Percentiles rank a stretch among this genome's conserved stretches.
Conservation (phyloP, 2,113 vertebrate species). For the Etia nguti region DNA sequence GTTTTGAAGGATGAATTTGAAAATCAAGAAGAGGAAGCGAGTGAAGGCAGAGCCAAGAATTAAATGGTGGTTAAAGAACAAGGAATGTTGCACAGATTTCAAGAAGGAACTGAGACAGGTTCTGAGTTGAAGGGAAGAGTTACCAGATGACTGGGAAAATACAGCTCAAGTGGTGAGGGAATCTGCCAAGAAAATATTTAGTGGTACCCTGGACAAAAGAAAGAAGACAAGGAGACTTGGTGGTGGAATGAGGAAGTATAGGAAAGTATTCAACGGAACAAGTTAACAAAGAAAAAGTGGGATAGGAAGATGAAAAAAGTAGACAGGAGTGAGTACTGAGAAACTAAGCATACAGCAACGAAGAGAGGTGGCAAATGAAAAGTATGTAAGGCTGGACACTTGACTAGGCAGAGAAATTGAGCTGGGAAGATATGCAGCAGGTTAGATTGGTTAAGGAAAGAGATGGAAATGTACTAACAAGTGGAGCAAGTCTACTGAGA, state of each 20-base stretch:
- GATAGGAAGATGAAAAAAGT: background rate
- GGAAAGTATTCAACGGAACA: background rate
- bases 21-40: background rate
- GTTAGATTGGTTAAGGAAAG: background rate
- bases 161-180: background rate
- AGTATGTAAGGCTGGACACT: background rate
- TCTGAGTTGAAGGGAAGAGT: background rate
- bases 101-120: fast-evolving
- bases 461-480: background rate
- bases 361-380: background rate
- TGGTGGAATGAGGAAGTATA: background rate
- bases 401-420: background rate
- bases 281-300: background rate
- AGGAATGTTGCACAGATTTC: background rate
- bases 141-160: background rate
- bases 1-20: background rate
- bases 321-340: background rate
- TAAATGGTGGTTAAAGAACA: background rate
- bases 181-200: background rate
- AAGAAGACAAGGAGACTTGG: background rate
- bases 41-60: background rate
- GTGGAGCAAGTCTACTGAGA: background rate
- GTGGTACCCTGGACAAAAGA: too few species aligned
- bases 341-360: background rate
- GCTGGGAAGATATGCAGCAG: background rate